Percentiles rank a stretch among this genome's conserved stretches.
These are phyloP conservation scores for Notodonta ziczac DNA, from an alignment of 2,888 invertebrate species.

Conservation along the genomic window DNA sequence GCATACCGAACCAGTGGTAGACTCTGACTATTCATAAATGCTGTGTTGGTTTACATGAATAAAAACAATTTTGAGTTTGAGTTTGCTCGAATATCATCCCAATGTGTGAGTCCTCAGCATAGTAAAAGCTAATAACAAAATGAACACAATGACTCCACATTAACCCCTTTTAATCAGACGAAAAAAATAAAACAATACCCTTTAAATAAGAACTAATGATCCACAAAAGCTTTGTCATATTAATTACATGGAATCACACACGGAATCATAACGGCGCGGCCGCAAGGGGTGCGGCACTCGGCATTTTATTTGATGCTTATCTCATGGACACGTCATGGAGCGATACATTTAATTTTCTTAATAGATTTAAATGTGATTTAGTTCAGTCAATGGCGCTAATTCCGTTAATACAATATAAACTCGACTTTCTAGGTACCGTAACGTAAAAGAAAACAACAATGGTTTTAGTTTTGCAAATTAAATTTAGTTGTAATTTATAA, in stretches of 20 bases:
- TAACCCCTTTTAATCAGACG: constrained; percentile 36
- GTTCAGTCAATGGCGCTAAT: no score
- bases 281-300: constrained; percentile 25
- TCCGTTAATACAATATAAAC: no score
- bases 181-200: constrained; percentile 16
- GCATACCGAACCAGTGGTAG: no score
- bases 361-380: constrained; percentile 65
- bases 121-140: not conserved
- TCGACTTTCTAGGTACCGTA: no score
- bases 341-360: constrained; percentile 59
- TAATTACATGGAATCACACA: constrained; percentile 38
- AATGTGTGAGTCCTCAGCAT: no score
- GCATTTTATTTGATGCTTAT: constrained; percentile 53
- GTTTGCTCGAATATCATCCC: no score
- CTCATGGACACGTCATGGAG: constrained; percentile 47
- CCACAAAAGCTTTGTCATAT: constrained; percentile 47
- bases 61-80: no score
- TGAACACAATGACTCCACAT: constrained; percentile 27
- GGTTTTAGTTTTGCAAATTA: no score
- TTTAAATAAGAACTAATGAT: constrained; percentile 55
- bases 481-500: no score
- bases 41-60: no score
- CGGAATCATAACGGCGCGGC: constrained; percentile 4
- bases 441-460: no score
- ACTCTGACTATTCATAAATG: no score